Evolutionary conservation across 1,140 invertebrate genomes (phyloP).

Genomic region (Ladona fulva): DNA sequence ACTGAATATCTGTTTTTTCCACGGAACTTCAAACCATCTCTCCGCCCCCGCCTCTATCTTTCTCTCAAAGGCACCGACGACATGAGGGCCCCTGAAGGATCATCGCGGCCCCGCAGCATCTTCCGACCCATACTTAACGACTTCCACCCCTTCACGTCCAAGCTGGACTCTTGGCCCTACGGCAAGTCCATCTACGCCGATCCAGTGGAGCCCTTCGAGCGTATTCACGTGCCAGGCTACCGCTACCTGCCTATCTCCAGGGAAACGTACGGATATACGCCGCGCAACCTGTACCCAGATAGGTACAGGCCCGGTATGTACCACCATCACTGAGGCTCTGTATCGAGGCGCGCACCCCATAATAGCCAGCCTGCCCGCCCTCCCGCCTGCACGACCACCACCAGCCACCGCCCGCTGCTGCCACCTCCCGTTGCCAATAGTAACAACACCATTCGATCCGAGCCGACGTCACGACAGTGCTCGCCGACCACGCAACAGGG

Average conservation of each 20-base stretch:
- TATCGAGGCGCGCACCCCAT: neutral
- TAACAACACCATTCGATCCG: slow-evolving; percentile 12
- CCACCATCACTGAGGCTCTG: slow-evolving; percentile 19
- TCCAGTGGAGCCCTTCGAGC: slow-evolving; percentile 63
- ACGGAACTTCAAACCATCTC: too few species aligned
- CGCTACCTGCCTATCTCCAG: slow-evolving; percentile 79
- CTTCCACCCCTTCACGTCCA: slow-evolving; percentile 49
- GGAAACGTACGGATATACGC: slow-evolving; percentile 79
- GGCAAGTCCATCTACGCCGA: slow-evolving; percentile 78
- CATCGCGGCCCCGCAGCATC: slow-evolving; percentile 54
- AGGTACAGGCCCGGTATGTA: slow-evolving; percentile 78
- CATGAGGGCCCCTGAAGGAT: slow-evolving; percentile 67
- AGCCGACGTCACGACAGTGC: neutral
- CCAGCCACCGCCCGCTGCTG: neutral
- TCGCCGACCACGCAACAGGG: neutral
- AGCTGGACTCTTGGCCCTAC: slow-evolving; percentile 51
- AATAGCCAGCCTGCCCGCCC: neutral
- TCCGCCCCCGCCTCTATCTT: too few species aligned
- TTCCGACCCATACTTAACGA: slow-evolving; percentile 47
- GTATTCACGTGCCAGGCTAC: slow-evolving; percentile 75
- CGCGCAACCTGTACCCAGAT: slow-evolving; percentile 72
- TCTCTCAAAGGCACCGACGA: slow-evolving; percentile 67
- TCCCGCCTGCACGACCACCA: neutral
- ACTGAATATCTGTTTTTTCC: too few species aligned
- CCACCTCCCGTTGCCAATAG: slow-evolving; percentile 14